Evolutionary conservation across 2,797 vertebrate species (phyloP), one percentile per base, ranked within the genome.

Genomic region (Melanotaenia parkinsoni): DNA sequence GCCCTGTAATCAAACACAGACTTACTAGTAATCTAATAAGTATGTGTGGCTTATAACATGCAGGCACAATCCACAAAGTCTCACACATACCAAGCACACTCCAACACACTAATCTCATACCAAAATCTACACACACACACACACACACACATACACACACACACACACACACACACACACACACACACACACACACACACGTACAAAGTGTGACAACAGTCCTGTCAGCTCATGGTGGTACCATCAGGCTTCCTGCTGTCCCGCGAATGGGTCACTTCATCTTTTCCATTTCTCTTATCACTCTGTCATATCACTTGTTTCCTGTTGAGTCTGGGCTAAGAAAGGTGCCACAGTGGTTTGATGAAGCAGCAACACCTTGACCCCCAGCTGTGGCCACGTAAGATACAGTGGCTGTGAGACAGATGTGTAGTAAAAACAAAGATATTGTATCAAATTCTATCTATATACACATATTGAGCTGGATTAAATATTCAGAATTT

Each of bases 171-270:
- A 26, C 26, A 26, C 26, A 53, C 35, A 67, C 69, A 77, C 66
- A 26, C 24, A 62, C 66, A 53, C 37, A 67, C 69, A 69, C 64
- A 78, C 50, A 83, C 28, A 72, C 51, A 58, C 58, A 60, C 76
- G 58, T 65, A 66, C 67, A 53, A 77, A 83, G 85, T 83, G 89
- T 88, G 85, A 72, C 82, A 79, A 86, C 83, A 83, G 80, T 88
- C 62, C 77, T 81, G 76, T 89, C 89, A 88, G 79, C 84, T 86
- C 86, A 72, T 43, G 60, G 86, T 85, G 71, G 76, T 85, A 89
- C 91, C 93, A 92, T 85, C 83, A 82, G 82, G 70, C 86, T 77
- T 82, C 89, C 89, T 87, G 87, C 89, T 91, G 86, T 88, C 79
- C 86, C 80, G 90, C 83, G 84, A 92, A 91, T 82, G 76, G 86